Evolutionary conservation across 2,888 invertebrate species (phyloP).

Genomic region (Ryuthela nishihirai): DNA sequence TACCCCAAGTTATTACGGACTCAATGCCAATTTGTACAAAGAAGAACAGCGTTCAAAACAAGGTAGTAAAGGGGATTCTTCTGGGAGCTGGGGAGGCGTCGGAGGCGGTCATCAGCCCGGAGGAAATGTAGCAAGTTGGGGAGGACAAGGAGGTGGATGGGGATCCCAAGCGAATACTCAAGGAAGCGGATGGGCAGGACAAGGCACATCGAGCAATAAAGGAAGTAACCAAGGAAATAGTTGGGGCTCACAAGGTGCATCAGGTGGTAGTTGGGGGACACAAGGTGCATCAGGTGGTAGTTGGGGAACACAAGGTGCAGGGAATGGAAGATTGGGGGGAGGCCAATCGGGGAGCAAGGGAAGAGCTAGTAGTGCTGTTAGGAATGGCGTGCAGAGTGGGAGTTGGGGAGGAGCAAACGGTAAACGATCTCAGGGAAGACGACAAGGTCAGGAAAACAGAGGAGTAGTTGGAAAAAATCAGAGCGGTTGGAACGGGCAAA

Average conservation of each 20-base stretch:
- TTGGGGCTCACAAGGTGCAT: not conserved
- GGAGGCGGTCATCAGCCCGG: too few relatives aligned
- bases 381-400: not conserved
- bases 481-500: too few relatives aligned
- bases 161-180: not conserved
- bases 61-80: too few relatives aligned
- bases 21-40: constrained; percentile 66
- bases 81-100: too few relatives aligned
- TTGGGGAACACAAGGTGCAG: constrained; percentile 1
- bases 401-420: too few relatives aligned
- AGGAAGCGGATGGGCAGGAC: not conserved
- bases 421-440: too few relatives aligned
- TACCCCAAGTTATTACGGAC: constrained; percentile 69
- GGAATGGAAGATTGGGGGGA: not conserved
- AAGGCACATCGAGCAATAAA: too few relatives aligned
- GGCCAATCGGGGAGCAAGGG: too few relatives aligned
- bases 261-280: not conserved
- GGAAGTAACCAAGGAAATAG: not conserved
- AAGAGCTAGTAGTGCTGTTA: not conserved
- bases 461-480: too few relatives aligned
- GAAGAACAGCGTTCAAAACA: constrained; percentile 1
- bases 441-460: too few relatives aligned
- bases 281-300: not conserved
- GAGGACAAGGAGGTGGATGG: not conserved
- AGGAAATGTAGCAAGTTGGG: too few relatives aligned